A percentile compares a stretch with the other conserved stretches of the same genome.
phyloP scores from a whole-genome alignment of 2,888 invertebrate species.

The Neoitamus cyanurus region DNA sequence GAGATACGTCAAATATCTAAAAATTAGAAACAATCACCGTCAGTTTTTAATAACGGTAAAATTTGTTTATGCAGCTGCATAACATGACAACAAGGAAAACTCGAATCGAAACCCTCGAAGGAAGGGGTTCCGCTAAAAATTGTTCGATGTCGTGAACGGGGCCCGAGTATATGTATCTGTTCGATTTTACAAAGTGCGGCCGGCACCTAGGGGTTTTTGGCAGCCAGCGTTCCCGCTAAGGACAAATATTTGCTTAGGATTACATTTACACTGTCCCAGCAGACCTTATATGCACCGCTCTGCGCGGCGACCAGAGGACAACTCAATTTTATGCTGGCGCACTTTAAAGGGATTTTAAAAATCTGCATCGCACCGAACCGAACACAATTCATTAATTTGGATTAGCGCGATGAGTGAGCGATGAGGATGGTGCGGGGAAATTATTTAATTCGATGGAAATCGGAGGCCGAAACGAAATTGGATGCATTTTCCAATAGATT shows the following conservation, averaged over 20 bases:
- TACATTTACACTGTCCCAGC: background rate
- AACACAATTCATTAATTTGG: constrained; percentile 28
- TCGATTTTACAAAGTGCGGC: background rate
- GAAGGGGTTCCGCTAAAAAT: background rate
- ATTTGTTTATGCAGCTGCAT: constrained; percentile 31
- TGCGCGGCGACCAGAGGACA: background rate
- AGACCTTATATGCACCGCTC: background rate
- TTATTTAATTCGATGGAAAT: background rate
- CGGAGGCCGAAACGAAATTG: no score
- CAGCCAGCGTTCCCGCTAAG: background rate
- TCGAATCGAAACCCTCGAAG: background rate
- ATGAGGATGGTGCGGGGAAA: background rate
- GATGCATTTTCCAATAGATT: no score
- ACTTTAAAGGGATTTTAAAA: background rate
- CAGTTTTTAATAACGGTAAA: background rate
- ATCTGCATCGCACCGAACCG: background rate
- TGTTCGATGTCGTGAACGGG: background rate
- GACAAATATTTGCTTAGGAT: constrained; percentile 35
- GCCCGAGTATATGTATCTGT: background rate
- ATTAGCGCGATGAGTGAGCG: background rate
- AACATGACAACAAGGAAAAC: background rate
- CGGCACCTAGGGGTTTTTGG: background rate
- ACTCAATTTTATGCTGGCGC: constrained; percentile 10
- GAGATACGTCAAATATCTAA: background rate
- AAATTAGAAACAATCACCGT: background rate